Percentiles rank a stretch among this genome's conserved stretches.
Evolutionary conservation across 2,888 invertebrate species (phyloP).

Genomic region (Meganola albula): DNA sequence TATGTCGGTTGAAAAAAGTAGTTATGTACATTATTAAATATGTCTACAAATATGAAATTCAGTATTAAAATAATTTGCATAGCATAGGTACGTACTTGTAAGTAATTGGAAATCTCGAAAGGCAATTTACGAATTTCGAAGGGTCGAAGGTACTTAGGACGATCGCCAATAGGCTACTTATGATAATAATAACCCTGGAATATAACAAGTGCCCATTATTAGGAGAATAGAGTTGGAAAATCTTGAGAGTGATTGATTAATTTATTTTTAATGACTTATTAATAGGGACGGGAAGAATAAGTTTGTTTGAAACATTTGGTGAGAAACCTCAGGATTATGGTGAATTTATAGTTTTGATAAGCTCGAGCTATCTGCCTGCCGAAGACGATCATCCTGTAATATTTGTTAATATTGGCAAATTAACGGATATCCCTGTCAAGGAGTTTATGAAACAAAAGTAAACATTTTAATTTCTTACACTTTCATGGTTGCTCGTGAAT

Average conservation of each 20-base stretch:
- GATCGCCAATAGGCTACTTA: slow-evolving; percentile 1
- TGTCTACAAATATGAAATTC: no score
- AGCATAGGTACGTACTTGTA: slow-evolving; percentile 2
- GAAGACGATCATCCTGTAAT: slow-evolving; percentile 55
- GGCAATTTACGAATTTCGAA: slow-evolving; percentile 8
- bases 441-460: slow-evolving; percentile 46
- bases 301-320: slow-evolving; percentile 42
- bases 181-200: slow-evolving; percentile 6
- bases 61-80: slow-evolving; percentile 2
- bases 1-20: no score
- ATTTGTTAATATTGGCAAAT: slow-evolving; percentile 51
- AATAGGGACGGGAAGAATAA: slow-evolving; percentile 53
- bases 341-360: slow-evolving; percentile 50
- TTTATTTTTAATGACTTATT: slow-evolving; percentile 2
- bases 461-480: slow-evolving; percentile 9
- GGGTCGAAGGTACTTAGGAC: slow-evolving; percentile 2
- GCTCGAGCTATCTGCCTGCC: slow-evolving; percentile 54
- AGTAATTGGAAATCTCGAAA: slow-evolving; percentile 11
- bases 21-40: no score
- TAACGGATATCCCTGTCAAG: slow-evolving; percentile 45
- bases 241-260: slow-evolving; percentile 1
- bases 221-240: no score
- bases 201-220: not conserved
- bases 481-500: not conserved
- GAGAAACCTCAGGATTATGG: slow-evolving; percentile 42